These are phyloP conservation scores for Erebia palarica DNA, from an alignment of 2,888 invertebrate genomes.

Conservation along the genomic window DNA sequence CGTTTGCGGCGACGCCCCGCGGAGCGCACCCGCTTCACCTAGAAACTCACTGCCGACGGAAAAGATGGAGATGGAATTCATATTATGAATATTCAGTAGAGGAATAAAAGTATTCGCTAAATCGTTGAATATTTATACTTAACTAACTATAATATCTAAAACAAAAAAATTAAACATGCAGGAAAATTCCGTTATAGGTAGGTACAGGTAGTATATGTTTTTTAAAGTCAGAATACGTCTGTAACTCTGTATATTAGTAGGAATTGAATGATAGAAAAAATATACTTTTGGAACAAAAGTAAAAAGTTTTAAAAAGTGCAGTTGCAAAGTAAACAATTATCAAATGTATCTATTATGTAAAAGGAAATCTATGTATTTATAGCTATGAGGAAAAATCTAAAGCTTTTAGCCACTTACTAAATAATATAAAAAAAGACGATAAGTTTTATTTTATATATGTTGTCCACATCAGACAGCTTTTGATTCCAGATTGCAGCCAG, in stretches of 20 bases:
- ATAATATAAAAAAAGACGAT: background rate
- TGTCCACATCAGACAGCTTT: background rate
- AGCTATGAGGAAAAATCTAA: background rate
- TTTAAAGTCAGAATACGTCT: too few species aligned
- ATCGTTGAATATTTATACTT: background rate
- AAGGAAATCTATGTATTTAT: too few species aligned
- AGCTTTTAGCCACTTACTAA: background rate
- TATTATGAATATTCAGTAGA: constrained; percentile 12
- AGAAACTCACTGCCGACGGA: constrained; percentile 20
- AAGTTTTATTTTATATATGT: background rate
- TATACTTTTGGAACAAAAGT: too few species aligned
- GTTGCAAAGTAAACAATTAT: too few species aligned
- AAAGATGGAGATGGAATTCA: constrained; percentile 24
- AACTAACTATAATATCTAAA: too few species aligned
- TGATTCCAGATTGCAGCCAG: background rate
- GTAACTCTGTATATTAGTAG: too few species aligned
- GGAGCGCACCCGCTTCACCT: constrained; percentile 53
- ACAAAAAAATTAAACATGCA: too few species aligned
- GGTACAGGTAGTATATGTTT: too few species aligned
- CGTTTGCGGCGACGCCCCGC: constrained; percentile 63
- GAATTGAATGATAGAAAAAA: too few species aligned
- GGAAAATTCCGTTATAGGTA: too few species aligned
- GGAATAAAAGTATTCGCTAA: background rate
- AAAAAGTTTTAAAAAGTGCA: too few species aligned
- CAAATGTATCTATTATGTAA: too few species aligned